Conservation (phyloP, 2,888 invertebrate species). For the Perizoma flavofasciatum region DNA sequence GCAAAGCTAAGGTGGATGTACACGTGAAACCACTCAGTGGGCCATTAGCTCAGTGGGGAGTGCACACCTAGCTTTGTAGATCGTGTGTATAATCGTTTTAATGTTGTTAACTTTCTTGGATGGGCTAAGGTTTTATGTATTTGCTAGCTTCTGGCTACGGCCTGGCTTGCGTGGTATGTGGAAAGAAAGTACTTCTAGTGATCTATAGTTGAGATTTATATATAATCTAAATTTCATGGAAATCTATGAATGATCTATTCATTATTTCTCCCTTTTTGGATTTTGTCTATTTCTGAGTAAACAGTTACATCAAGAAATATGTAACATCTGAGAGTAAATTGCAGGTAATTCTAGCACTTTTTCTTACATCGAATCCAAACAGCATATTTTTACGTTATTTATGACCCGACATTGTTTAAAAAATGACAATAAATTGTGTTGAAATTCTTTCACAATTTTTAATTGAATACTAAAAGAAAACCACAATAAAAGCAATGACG, state of each 20-base stretch:
- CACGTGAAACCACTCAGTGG: slow-evolving; percentile 76
- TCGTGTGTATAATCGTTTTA: slow-evolving; percentile 31
- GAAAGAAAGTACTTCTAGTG: no score
- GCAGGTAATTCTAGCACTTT: slow-evolving; percentile 5
- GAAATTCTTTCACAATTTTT: slow-evolving; percentile 28
- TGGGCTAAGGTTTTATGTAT: no score
- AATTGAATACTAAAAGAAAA: slow-evolving; percentile 47
- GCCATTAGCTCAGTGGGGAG: slow-evolving; percentile 55
- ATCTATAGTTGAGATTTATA: no score
- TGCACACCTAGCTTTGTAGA: slow-evolving; percentile 29
- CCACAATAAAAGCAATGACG: slow-evolving; percentile 33
- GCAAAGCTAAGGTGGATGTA: slow-evolving; percentile 63
- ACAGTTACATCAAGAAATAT: no score
- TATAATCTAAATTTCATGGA: no score
- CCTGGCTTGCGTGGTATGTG: no score
- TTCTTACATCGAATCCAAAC: slow-evolving; percentile 28
- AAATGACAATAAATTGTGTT: slow-evolving; percentile 24
- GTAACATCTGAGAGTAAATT: no score
- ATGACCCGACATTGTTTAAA: slow-evolving; percentile 31
- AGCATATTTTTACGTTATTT: slow-evolving; percentile 31
- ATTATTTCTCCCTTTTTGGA: no score
- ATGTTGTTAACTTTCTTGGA: slow-evolving; percentile 16
- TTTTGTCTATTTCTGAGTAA: no score
- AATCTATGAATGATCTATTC: no score
- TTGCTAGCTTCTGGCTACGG: no score